phyloP scores from a whole-genome alignment of 2,113 vertebrate genomes.

The Corydoras maculifer region DNA sequence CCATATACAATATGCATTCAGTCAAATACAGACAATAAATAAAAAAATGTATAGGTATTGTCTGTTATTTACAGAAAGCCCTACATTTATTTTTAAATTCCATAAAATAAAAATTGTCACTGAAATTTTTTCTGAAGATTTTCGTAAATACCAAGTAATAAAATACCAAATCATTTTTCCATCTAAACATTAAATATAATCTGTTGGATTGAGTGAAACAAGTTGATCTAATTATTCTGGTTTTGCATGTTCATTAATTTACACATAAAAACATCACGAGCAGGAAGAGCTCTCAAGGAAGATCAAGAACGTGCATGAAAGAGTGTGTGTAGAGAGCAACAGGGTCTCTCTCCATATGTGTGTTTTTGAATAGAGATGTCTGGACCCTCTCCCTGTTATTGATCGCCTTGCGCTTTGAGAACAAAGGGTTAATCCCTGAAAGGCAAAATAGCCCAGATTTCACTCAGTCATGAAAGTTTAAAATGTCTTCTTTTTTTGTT shows the following conservation, averaged over 20 bases:
- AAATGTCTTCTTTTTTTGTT: conserved; percentile 68
- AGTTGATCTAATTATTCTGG: neutral
- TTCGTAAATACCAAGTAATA: no score
- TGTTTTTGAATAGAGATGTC: conserved; percentile 49
- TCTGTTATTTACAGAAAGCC: no score
- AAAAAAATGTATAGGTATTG: no score
- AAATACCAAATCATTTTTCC: no score
- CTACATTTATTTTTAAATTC: no score
- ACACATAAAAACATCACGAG: conserved; percentile 7
- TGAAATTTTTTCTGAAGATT: no score
- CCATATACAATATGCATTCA: no score
- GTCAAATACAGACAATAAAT: no score
- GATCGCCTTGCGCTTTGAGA: conserved; percentile 65
- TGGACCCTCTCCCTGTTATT: conserved; percentile 59
- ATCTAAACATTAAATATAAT: no score
- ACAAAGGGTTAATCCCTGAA: conserved; percentile 69
- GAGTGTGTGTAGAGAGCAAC: conserved; percentile 25
- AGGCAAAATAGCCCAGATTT: conserved; percentile 67
- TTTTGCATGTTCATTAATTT: conserved; percentile 10
- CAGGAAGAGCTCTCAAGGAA: conserved; percentile 14
- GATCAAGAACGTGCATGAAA: conserved; percentile 18
- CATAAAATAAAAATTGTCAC: no score
- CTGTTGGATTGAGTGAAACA: no score
- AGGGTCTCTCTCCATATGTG: conserved; percentile 29
- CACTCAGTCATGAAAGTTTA: conserved; percentile 70